Evolutionary conservation across 2,888 invertebrate species (phyloP), one percentile per base, ranked within the genome.

Genomic region (Drosophila pseudotakahashii): DNA sequence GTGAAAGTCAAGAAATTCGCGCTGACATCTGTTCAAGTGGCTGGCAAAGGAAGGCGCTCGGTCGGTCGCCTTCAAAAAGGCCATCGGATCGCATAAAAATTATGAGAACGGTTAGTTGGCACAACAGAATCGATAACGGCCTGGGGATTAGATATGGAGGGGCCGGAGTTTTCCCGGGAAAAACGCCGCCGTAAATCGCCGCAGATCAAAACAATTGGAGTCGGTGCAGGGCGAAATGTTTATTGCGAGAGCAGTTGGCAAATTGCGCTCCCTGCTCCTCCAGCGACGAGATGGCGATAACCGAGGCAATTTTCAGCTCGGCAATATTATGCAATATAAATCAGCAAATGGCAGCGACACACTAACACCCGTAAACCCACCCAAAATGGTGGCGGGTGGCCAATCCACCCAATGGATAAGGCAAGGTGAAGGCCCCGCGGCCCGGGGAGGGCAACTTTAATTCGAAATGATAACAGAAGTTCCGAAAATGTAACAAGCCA

Each of bases 291-390:
- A 79, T 83, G 82, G 73, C 83, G 76, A 75, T 76, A 80, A 52
- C 63, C 76, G 48, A 70, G 77, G 80, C 86, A 88, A 89, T 90
- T 89, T 78, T 75, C 75, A 77, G 84, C 89, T 84, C 77, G 81
- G 77, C 85, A 87, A 90, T 89, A 83, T 88, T 89, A 81, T 86
- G 88, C 84, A 86, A 90, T 89, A 89, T 88, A 90, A 89, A 90
- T 90, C 91, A 90, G 86, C 81, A 89, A 90, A 90, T 88, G 82
- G 77, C 72, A 77, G 79, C 75, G 75, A 26, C 73, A 68, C 39
- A 4, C 47, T 9, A n/a, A 2, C 47, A 30, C 10, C 47, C 23
- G 55, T 45, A 58, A 39, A 73, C 47, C 45, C 61, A 52, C 26
- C 44, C 55, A 37, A 37, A 39, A 72, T 48, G 69, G 39, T 55